Percentiles rank a stretch among this genome's conserved stretches.
These are phyloP conservation scores for Tetragnatha montana DNA, from an alignment of 2,888 invertebrate species.

Conservation along the genomic window DNA sequence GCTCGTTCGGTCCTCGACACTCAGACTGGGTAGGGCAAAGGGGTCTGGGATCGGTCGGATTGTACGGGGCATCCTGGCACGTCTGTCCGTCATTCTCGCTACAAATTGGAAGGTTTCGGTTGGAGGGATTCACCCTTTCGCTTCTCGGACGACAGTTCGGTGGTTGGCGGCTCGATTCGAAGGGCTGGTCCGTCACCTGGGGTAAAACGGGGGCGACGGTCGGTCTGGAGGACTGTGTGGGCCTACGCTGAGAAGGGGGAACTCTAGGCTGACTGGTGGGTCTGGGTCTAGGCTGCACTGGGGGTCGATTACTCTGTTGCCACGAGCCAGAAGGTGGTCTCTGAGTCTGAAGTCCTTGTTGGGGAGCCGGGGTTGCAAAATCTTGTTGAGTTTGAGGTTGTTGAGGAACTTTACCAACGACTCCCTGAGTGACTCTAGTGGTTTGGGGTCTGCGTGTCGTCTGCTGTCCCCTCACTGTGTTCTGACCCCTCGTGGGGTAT, in stretches of 20 bases:
- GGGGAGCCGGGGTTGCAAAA: slow-evolving; percentile 8
- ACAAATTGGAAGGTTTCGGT: slow-evolving; percentile 56
- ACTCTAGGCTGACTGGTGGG: slow-evolving; percentile 24
- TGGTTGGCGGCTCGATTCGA: slow-evolving; percentile 50
- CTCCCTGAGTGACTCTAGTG: slow-evolving; percentile 21
- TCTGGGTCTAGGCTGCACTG: slow-evolving; percentile 22
- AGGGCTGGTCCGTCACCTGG: slow-evolving; percentile 24
- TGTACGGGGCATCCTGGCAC: slow-evolving; percentile 49
- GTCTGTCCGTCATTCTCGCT: slow-evolving; percentile 6
- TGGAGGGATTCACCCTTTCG: slow-evolving; percentile 42
- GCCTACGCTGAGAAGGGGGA: slow-evolving; percentile 28
- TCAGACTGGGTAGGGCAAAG: slow-evolving; percentile 13
- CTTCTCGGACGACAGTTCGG: slow-evolving; percentile 40
- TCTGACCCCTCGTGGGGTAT: slow-evolving; percentile 38
- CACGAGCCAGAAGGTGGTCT: slow-evolving; percentile 17
- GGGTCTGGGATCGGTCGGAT: slow-evolving; percentile 59
- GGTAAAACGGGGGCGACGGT: slow-evolving; percentile 16
- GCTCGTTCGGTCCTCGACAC: slow-evolving; percentile 46
- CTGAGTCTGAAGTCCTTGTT: slow-evolving; percentile 34
- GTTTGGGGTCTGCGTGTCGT: slow-evolving; percentile 32
- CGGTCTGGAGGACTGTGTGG: background rate
- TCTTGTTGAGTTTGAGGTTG: background rate
- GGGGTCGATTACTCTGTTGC: slow-evolving; percentile 49
- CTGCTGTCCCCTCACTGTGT: slow-evolving; percentile 12
- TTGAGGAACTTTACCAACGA: slow-evolving; percentile 14